Conservation (phyloP, 1,140 invertebrate species). For the Bombus turneri region DNA sequence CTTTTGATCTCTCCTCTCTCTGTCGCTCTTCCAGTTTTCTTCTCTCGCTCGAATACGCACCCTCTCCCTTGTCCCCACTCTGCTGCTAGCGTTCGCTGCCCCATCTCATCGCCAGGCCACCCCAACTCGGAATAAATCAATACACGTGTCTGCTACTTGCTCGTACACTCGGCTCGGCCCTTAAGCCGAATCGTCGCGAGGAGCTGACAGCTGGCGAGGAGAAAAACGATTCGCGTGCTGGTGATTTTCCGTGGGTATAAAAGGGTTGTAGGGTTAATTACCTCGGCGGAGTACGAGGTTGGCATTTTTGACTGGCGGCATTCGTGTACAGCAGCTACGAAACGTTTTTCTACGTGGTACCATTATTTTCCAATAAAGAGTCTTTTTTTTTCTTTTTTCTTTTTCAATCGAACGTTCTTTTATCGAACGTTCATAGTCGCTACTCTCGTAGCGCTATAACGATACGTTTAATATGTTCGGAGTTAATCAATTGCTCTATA, state of each 20-base stretch:
- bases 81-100: conserved; percentile 17
- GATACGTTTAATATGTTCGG: too few relatives aligned
- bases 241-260: not conserved
- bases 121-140: conserved; percentile 81
- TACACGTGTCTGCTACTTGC: conserved; percentile 81
- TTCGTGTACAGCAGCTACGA: too few relatives aligned
- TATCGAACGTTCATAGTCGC: too few relatives aligned
- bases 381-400: too few relatives aligned
- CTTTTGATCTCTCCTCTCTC: conserved; percentile 13
- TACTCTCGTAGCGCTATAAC: too few relatives aligned
- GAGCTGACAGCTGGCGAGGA: conserved; percentile 3
- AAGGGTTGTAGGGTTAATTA: not conserved
- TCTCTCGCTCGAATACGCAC: conserved; percentile 46
- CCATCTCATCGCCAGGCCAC: conserved; percentile 61
- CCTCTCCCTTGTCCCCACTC: conserved; percentile 1
- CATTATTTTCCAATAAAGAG: too few relatives aligned
- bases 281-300: not conserved
- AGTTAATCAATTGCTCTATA: too few relatives aligned
- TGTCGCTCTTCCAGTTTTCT: not conserved
- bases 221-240: too few relatives aligned
- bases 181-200: conserved; percentile 67
- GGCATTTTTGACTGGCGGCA: not conserved
- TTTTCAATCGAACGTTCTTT: too few relatives aligned
- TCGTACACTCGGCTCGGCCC: conserved; percentile 68
- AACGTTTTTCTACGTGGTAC: too few relatives aligned